Evolutionary conservation across 1,140 invertebrate genomes (phyloP).

Genomic region (Rhizoglyphus robini): DNA sequence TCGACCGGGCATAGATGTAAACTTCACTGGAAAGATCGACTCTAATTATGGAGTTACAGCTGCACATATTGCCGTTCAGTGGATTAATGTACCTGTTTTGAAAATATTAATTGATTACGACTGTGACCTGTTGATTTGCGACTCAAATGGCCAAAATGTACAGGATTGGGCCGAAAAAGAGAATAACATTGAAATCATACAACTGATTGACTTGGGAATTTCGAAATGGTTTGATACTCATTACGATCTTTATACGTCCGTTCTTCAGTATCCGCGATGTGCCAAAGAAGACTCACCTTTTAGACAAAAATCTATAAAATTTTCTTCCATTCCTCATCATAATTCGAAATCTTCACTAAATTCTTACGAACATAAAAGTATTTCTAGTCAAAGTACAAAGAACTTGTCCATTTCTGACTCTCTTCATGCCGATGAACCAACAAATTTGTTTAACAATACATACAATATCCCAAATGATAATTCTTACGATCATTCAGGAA

Average conservation of each 20-base stretch:
- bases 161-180: slow-evolving; percentile 4
- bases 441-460: no score
- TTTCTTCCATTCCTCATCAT: not conserved
- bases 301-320: not conserved
- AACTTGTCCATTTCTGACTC: not conserved
- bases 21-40: not conserved
- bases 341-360: not conserved
- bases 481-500: no score
- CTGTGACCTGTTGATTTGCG: slow-evolving; percentile 5
- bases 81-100: not conserved
- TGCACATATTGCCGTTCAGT: slow-evolving; percentile 16
- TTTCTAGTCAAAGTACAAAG: not conserved
- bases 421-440: not conserved
- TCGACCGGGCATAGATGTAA: not conserved
- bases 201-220: not conserved
- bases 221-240: not conserved
- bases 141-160: slow-evolving; percentile 15
- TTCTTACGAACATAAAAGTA: not conserved
- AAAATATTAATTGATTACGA: slow-evolving; percentile 1
- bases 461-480: no score
- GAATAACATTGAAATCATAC: not conserved
- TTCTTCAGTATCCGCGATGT: not conserved
- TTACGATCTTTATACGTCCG: not conserved
- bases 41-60: not conserved
- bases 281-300: not conserved